Conservation (phyloP, 2,888 invertebrate genomes). For the Plagodis dolabraria region DNA sequence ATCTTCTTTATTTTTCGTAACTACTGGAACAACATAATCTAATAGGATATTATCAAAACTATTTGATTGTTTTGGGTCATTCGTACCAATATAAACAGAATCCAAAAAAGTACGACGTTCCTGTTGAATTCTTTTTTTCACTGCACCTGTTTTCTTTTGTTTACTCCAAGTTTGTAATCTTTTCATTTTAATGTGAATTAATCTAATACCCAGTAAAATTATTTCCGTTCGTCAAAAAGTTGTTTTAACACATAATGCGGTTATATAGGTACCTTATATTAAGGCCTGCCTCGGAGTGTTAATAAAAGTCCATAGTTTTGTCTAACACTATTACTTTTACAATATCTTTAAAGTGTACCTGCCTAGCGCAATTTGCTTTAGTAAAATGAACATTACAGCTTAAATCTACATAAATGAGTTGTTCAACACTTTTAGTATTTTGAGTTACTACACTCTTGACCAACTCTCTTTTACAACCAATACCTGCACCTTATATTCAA, state of each 20-base stretch:
- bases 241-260: background rate
- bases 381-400: background rate
- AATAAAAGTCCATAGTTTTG: background rate
- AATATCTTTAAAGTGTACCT: slow-evolving; percentile 3
- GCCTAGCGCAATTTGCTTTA: slow-evolving; percentile 5
- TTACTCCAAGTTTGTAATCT: slow-evolving; percentile 5
- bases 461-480: too few species aligned
- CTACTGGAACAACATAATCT: too few species aligned
- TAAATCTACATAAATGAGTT: too few species aligned
- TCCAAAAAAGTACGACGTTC: background rate
- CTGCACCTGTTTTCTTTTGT: slow-evolving; percentile 11
- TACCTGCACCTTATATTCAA: too few species aligned
- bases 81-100: background rate
- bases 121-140: slow-evolving; percentile 4
- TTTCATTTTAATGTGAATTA: background rate
- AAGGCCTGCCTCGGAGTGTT: slow-evolving; percentile 3
- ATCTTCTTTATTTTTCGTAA: too few species aligned
- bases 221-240: background rate
- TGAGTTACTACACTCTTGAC: too few species aligned
- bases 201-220: background rate
- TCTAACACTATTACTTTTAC: slow-evolving; percentile 3
- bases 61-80: background rate
- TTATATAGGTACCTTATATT: background rate
- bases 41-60: too few species aligned
- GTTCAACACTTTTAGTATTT: too few species aligned